Base-by-base conservation (phyloP, 2,113 vertebrate species). In the Bagarius yarrelli region DNA sequence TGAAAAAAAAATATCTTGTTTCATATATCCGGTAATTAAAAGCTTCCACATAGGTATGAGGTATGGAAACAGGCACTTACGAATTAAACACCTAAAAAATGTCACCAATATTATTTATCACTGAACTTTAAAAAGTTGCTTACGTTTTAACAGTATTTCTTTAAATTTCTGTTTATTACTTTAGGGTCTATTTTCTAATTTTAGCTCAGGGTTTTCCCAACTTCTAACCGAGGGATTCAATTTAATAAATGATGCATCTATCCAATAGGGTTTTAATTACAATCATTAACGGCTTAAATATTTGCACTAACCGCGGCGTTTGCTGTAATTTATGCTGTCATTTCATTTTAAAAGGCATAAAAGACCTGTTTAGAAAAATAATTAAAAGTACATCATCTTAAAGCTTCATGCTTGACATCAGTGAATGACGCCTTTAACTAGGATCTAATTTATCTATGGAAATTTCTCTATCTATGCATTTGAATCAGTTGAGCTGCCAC, bases 261-360 rank as follows among this genome's bases (percentile, higher is more conserved):
- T 53, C 18, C 50, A 9, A 15, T 25, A 16, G 14, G 25, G 6
- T 64, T 82, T 71, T 61, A 47, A 25, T 16, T 25, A 56, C 30
- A 79, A 47, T 77, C 77, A 23, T 67, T 60, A 50, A 19, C 32
- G 30, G 52, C 55, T 75, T 23, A 52, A 36, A 56, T 74, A 78
- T 55, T 81, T 83, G 84, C 78, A 81, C 81, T 85, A 74, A 21
- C 61, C 36, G 40, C 81, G 83, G 25, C 18, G 72, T 74, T 78
- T 77, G 53, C 73, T 67, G 34, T 27, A 5, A 32, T 78, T 60
- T 50, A 55, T 15, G 50, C 30, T 78, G 77, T 44, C 32, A 14
- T 69, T 66, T 56, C 32, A 5, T 67, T 69, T 13, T 40, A n/a
- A 0, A 79, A 44, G 52, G 52, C 52, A 67, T 12, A 23, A 52